Evolutionary conservation across 2,113 vertebrate species (phyloP), one percentile per base, ranked within the genome.

Genomic region (Ibidorhyncha struthersii): DNA sequence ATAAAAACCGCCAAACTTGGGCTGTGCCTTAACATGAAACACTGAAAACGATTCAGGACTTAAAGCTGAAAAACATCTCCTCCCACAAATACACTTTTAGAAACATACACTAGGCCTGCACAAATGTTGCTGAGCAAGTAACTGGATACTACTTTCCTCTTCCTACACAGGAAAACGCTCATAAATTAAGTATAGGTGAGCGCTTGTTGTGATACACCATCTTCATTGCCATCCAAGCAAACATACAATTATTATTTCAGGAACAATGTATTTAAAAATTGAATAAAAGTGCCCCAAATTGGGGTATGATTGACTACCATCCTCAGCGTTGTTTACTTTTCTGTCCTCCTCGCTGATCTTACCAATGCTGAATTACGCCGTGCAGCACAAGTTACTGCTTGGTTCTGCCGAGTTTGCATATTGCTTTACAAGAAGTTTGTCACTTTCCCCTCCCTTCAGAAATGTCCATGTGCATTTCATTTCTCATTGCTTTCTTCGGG

Each of bases 351-450:
- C 8, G 20, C 36, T 30, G 27, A 19, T 20, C 17, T 49, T 17
- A 30, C 1, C 15, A 16, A 3, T 23, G 15, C 50, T 20, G 45
- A 50, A n/a, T 71, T 47, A 45, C 0, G 1, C 40, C 30, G 6
- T 2, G 11, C n/a, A 66, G 20, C 17, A 43, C 30, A 26, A 17
- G 36, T 49, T 49, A 49, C 47, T 49, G 47, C 47, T 22, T 49
- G 5, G 21, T 49, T 49, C 47, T 22, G 47, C 47, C 11, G 21
- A 22, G 10, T 23, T 49, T 22, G 10, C 21, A 10, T 49, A 49
- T 49, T 49, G 21, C 47, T 49, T 49, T 49, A 49, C 23, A 5
- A 12, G 47, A 49, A 49, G 10, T 49, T 22, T 49, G 47, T 49
- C 21, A 49, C 47, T 49, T 47, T 21, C 47, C 47, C 47, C 21